Percentiles rank a stretch among this genome's conserved stretches.
Conservation (phyloP, 2,797 vertebrate genomes). For the Danio jaintianensis region DNA sequence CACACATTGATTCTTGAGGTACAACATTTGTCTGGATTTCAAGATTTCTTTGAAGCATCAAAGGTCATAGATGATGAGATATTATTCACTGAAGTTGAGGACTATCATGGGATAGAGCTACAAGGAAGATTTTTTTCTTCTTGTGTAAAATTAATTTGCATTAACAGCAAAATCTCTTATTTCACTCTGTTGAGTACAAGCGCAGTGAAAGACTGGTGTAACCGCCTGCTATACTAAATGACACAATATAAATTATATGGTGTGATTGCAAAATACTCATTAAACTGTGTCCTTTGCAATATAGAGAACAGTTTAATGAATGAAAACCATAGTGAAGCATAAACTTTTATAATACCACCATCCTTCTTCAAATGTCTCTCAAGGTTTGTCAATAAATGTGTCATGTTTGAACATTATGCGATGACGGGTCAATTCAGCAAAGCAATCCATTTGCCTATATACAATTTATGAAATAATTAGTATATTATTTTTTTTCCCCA, state of each 20-base stretch:
- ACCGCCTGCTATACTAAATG: constrained; percentile 27
- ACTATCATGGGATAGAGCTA: not conserved
- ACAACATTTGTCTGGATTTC: constrained; percentile 20
- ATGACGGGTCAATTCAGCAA: not conserved
- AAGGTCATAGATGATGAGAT: constrained; percentile 40
- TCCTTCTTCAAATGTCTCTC: constrained; percentile 19
- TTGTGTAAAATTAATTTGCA: not conserved
- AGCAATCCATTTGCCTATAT: not conserved
- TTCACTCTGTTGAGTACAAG: not conserved
- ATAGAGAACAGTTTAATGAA: constrained; percentile 36
- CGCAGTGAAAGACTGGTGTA: constrained; percentile 6
- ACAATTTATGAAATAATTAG: constrained; percentile 1
- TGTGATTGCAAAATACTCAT: constrained; percentile 33
- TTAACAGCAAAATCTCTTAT: not conserved
- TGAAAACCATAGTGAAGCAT: constrained; percentile 61
- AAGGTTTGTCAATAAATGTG: constrained; percentile 30
- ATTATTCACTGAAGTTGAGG: constrained; percentile 9
- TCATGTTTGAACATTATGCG: constrained; percentile 8
- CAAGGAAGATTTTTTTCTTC: not conserved
- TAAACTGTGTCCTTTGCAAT: constrained; percentile 48
- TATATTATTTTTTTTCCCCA: not conserved
- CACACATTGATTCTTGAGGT: constrained; percentile 20
- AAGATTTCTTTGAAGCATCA: constrained; percentile 1
- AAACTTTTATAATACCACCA: constrained; percentile 61
- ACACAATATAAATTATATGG: constrained; percentile 4